Conservation (phyloP, 2,888 invertebrate species). For the Meandrusa payeni region DNA sequence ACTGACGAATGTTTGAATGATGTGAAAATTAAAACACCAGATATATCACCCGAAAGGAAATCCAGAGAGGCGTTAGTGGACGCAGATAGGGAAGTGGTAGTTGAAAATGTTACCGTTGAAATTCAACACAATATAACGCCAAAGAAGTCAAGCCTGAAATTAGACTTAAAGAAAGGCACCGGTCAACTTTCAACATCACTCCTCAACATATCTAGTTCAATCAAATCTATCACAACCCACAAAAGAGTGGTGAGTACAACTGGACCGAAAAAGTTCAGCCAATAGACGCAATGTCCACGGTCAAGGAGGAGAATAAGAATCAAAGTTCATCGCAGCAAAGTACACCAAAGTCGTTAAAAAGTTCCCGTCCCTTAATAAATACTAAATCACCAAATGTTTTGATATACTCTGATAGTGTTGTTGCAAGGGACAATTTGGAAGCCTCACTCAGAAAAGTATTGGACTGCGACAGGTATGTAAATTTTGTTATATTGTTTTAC, state of each 20-base stretch:
- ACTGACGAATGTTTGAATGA: constrained; percentile 32
- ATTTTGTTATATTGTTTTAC: too few relatives aligned
- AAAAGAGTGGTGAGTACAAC: constrained; percentile 70
- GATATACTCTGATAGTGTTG: constrained; percentile 89
- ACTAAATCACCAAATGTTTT: constrained; percentile 90
- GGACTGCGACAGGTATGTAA: constrained; percentile 86
- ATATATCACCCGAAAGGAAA: constrained; percentile 39
- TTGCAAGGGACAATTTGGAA: constrained; percentile 87
- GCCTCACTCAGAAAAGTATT: constrained; percentile 84
- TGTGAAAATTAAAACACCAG: constrained; percentile 30
- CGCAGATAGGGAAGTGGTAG: constrained; percentile 53
- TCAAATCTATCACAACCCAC: constrained; percentile 73
- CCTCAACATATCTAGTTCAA: constrained; percentile 74
- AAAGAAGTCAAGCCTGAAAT: constrained; percentile 70
- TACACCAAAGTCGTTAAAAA: constrained; percentile 64
- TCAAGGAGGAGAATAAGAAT: constrained; percentile 47
- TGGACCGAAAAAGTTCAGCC: constrained; percentile 64
- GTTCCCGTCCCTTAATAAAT: constrained; percentile 76
- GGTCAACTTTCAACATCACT: constrained; percentile 66
- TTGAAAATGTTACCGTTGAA: constrained; percentile 74
- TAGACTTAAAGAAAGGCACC: constrained; percentile 70
- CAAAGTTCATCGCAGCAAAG: constrained; percentile 49
- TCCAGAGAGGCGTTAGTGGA: constrained; percentile 39
- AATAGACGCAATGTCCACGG: constrained; percentile 46
- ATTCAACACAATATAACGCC: constrained; percentile 75